phyloP scores from a whole-genome alignment of 1,140 invertebrate species.

The Drosophila bocki region DNA sequence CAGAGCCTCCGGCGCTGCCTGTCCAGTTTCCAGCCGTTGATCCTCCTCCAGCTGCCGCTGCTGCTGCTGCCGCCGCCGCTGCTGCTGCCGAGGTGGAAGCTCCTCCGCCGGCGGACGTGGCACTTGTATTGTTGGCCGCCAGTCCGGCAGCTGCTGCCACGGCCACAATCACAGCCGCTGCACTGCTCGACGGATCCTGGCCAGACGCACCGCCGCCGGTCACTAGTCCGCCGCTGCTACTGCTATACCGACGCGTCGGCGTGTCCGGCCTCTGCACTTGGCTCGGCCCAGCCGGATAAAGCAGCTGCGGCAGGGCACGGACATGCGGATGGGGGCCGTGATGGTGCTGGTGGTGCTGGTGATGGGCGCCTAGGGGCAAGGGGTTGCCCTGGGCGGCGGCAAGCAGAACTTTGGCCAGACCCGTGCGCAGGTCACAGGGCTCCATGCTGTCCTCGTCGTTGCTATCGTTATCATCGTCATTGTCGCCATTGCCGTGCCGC shows the following conservation, averaged over 20 bases:
- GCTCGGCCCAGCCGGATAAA: slow-evolving; percentile 38
- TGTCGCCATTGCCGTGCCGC: slow-evolving; percentile 58
- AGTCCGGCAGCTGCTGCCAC: slow-evolving; percentile 35
- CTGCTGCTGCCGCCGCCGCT: slow-evolving; percentile 44
- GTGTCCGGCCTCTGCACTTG: slow-evolving; percentile 23
- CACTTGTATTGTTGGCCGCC: slow-evolving; percentile 53
- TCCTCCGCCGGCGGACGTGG: slow-evolving; percentile 43
- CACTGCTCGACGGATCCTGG: slow-evolving; percentile 50
- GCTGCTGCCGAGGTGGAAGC: slow-evolving; percentile 70
- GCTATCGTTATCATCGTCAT: slow-evolving; percentile 44
- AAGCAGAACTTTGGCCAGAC: slow-evolving; percentile 52
- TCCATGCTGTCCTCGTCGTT: slow-evolving; percentile 52
- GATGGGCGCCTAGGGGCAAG: slow-evolving; percentile 41
- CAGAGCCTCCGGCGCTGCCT: slow-evolving; percentile 16
- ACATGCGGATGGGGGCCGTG: slow-evolving; percentile 50
- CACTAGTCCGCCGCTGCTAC: slow-evolving; percentile 48
- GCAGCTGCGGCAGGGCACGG: slow-evolving; percentile 44
- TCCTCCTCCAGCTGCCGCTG: slow-evolving; percentile 28
- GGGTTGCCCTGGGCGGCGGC: slow-evolving; percentile 51
- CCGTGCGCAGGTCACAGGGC: slow-evolving; percentile 74
- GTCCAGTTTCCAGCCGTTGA: slow-evolving; percentile 19
- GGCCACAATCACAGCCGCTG: slow-evolving; percentile 41
- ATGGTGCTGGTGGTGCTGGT: slow-evolving; percentile 32
- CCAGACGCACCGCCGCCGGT: slow-evolving; percentile 2
- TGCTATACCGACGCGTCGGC: slow-evolving; percentile 71